Evolutionary conservation across 2,888 invertebrate species (phyloP).

Genomic region (Ectemnius lituratus): DNA sequence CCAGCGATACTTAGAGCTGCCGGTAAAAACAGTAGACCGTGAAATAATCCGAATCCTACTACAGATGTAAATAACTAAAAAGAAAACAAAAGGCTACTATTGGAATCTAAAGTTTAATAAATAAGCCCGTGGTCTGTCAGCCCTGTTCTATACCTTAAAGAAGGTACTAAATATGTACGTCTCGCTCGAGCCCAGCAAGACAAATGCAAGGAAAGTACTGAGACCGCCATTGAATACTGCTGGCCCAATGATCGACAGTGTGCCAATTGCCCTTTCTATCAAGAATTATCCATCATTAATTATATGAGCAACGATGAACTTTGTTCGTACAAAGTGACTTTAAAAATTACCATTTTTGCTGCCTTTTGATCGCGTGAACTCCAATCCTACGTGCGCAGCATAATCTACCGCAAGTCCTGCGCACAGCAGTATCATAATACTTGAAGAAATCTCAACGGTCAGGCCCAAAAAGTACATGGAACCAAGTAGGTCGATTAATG

Average conservation of each 20-base stretch:
- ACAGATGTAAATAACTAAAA: constrained; percentile 79
- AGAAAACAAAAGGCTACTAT: constrained; percentile 5
- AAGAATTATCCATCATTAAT: neutral
- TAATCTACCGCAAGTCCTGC: constrained; percentile 80
- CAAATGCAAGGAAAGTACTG: constrained; percentile 79
- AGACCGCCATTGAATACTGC: constrained; percentile 80
- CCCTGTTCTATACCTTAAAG: constrained; percentile 77
- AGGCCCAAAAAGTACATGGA: constrained; percentile 79
- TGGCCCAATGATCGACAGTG: constrained; percentile 78
- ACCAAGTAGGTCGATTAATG: constrained; percentile 78
- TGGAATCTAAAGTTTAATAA: neutral
- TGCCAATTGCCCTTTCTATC: constrained; percentile 73
- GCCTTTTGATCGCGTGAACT: constrained; percentile 77
- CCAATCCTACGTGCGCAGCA: constrained; percentile 79
- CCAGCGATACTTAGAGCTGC: constrained; percentile 78
- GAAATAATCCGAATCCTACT: constrained; percentile 79
- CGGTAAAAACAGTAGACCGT: constrained; percentile 79
- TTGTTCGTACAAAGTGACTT: neutral
- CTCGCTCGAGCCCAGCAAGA: constrained; percentile 77
- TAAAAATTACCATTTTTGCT: constrained; percentile 74
- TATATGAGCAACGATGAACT: neutral
- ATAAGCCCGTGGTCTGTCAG: too few species aligned
- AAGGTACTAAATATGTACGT: constrained; percentile 80
- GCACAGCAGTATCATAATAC: constrained; percentile 78
- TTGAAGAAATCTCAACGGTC: constrained; percentile 79